These are phyloP conservation scores for Amyelois transitella DNA, from an alignment of 1,140 invertebrate species.

Conservation along the genomic window DNA sequence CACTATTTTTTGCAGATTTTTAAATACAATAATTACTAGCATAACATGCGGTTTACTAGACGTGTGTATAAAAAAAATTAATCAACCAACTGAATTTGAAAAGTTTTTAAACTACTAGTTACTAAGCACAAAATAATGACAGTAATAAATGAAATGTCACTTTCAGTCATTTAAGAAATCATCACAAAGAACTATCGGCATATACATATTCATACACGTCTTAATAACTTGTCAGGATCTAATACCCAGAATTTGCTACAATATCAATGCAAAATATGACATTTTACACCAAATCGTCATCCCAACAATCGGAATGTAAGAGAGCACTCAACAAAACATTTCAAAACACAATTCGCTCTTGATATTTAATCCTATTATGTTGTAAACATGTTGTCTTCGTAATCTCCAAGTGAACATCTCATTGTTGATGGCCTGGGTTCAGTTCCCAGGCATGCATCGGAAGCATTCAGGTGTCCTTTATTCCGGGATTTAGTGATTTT, in stretches of 20 bases:
- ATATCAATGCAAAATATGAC: slow-evolving; percentile 2
- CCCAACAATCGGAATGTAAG: slow-evolving; percentile 11
- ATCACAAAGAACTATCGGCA: not conserved
- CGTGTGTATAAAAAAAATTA: too few species aligned
- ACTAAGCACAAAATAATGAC: not conserved
- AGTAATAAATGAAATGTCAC: not conserved
- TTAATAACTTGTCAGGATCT: not conserved
- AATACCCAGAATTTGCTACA: slow-evolving; percentile 7
- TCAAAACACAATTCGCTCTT: slow-evolving; percentile 42
- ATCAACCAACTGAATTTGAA: too few species aligned
- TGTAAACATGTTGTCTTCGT: slow-evolving; percentile 52
- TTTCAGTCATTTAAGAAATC: not conserved
- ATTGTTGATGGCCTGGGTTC: slow-evolving; percentile 31
- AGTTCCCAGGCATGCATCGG: slow-evolving; percentile 23
- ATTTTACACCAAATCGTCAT: slow-evolving; percentile 14
- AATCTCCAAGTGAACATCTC: slow-evolving; percentile 54
- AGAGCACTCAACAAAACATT: slow-evolving; percentile 25
- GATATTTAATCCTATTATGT: slow-evolving; percentile 59
- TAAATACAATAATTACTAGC: too few species aligned
- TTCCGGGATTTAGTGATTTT: slow-evolving; percentile 65
- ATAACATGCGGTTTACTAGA: too few species aligned
- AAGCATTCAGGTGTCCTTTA: slow-evolving; percentile 56
- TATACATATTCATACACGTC: not conserved
- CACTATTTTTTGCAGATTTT: too few species aligned
- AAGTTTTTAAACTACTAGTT: not conserved